Conservation (phyloP, 2,888 invertebrate genomes). For the Polietes domitor region DNA sequence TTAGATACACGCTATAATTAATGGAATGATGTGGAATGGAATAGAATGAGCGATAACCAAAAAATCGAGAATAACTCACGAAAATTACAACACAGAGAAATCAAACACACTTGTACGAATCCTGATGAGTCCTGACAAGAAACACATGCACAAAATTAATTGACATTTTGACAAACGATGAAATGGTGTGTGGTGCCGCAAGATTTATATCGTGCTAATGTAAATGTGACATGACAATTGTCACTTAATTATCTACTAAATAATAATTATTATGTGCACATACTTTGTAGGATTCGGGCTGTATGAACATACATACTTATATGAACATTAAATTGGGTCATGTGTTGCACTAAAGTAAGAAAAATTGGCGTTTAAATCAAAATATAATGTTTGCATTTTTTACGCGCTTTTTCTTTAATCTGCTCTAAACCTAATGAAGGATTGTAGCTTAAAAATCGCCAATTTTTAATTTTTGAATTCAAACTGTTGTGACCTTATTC, state of each 20-base stretch:
- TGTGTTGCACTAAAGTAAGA: too few relatives aligned
- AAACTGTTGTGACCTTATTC: too few relatives aligned
- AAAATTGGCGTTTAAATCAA: too few relatives aligned
- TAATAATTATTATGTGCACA: constrained; percentile 44
- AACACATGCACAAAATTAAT: constrained; percentile 65
- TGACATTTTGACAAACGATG: constrained; percentile 72
- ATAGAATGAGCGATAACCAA: neutral
- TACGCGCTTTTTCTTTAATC: too few relatives aligned
- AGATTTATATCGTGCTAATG: constrained; percentile 69
- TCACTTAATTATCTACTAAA: constrained; percentile 69
- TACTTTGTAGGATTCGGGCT: constrained; percentile 3
- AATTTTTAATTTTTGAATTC: too few relatives aligned
- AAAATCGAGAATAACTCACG: neutral
- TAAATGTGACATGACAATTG: constrained; percentile 70
- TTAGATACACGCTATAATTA: neutral
- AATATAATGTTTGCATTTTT: too few relatives aligned
- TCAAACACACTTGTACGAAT: neutral
- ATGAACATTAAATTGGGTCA: neutral
- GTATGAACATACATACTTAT: neutral
- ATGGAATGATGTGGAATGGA: neutral
- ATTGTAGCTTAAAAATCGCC: too few relatives aligned
- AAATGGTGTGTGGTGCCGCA: constrained; percentile 58
- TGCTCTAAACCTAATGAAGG: too few relatives aligned
- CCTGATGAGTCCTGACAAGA: constrained; percentile 38
- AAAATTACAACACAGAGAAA: constrained; percentile 5